Evolutionary conservation across 2,797 vertebrate species (phyloP), one percentile per base, ranked within the genome.

Genomic region (Ctenopoma multispine): DNA sequence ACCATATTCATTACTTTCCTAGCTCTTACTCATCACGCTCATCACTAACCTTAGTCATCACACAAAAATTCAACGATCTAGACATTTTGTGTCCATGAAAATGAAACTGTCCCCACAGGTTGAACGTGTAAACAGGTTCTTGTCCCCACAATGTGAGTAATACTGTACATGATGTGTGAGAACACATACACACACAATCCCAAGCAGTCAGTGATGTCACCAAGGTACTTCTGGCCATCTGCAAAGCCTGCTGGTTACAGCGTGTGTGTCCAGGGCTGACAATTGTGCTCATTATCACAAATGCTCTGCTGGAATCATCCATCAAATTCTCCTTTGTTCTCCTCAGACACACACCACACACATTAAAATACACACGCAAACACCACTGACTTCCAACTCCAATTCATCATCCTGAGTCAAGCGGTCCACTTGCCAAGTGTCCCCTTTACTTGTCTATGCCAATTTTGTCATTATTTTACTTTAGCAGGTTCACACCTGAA

Each of bases 371-470:
- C 63, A 66, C 60, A 69, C 55, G 61, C 68, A 40, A 21, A 55
- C 36, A 49, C 43, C 10, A 38, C 24, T 9, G 15, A 50, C 67
- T 63, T 54, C 48, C 23, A 58, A 27, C 63, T 29, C 50, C 60
- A 75, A 87, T 89, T 76, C 56, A 87, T 90, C 86, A 82, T 80
- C 72, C 47, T n/a, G 48, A 83, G 49, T 75, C 72, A 78, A 64
- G 60, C 57, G 71, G 38, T 82, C 51, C 63, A 66, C 73, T 78
- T 50, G 63, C 69, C 65, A 58, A 69, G 69, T 48, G 67, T 67
- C 70, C 68, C 79, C 53, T 20, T 54, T 77, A 47, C 54, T 47
- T 64, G 57, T 51, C 47, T 40, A 41, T 55, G 50, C 48, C 46
- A 59, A 73, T 6, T 24, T 41, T 31, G 21, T 43, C 56, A 56